Evolutionary conservation across 2,888 invertebrate genomes (phyloP).

Genomic region (Rosalia funebris): DNA sequence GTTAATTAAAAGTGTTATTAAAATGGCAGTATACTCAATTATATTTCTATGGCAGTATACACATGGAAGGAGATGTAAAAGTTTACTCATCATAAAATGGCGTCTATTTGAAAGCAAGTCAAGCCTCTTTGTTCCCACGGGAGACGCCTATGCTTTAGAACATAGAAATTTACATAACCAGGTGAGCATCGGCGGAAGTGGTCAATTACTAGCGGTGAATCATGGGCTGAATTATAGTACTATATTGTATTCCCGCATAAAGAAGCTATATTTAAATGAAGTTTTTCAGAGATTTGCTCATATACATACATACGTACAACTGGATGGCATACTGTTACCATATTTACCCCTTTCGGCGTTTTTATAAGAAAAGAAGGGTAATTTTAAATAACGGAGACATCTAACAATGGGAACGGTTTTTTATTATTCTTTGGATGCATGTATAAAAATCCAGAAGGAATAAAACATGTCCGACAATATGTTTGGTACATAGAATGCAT

Average conservation of each 20-base stretch:
- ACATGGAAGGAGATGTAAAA: too few relatives aligned
- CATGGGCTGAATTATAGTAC: conserved; percentile 45
- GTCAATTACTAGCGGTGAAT: conserved; percentile 57
- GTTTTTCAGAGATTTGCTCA: conserved; percentile 19
- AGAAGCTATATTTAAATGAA: conserved; percentile 26
- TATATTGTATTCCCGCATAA: conserved; percentile 18
- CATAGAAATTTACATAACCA: conserved; percentile 49
- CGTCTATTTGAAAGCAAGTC: too few relatives aligned
- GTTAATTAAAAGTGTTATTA: too few relatives aligned
- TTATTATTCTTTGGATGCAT: too few relatives aligned
- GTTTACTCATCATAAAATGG: too few relatives aligned
- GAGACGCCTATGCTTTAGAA: conserved; percentile 22
- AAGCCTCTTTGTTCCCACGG: neutral
- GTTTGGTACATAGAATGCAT: too few relatives aligned
- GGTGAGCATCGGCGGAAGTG: conserved; percentile 57
- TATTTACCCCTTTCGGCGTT: neutral
- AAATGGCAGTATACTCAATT: too few relatives aligned
- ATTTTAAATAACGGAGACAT: too few relatives aligned
- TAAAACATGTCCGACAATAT: too few relatives aligned
- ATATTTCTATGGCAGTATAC: too few relatives aligned
- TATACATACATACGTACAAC: conserved; percentile 5
- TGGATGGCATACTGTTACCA: neutral
- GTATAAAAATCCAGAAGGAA: too few relatives aligned
- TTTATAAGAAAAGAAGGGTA: neutral
- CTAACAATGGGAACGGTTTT: too few relatives aligned